Conservation (phyloP, 2,797 vertebrate genomes). For the Tarsius wallacei region DNA sequence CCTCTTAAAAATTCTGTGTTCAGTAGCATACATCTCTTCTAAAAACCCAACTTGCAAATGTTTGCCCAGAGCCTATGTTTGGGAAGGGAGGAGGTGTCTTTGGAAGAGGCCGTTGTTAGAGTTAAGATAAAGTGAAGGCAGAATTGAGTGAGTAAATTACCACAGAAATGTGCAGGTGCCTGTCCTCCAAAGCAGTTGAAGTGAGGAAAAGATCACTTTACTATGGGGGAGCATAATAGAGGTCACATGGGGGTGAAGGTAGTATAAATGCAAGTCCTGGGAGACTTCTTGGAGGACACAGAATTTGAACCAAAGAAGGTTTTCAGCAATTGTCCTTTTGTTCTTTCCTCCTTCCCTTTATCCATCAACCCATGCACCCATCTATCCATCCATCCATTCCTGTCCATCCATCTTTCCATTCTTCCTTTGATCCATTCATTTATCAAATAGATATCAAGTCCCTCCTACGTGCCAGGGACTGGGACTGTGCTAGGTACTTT, state of each 20-base stretch:
- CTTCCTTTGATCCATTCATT: neutral
- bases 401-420: neutral
- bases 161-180: no score
- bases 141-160: neutral
- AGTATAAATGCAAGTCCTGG: neutral
- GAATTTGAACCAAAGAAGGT: neutral
- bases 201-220: neutral
- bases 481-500: neutral
- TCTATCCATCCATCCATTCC: neutral
- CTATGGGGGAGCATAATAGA: neutral
- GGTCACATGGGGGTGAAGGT: neutral
- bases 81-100: neutral
- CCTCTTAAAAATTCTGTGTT: neutral
- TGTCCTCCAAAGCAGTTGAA: neutral
- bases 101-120: neutral
- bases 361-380: neutral
- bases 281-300: conserved; percentile 9
- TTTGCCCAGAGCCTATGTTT: neutral
- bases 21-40: neutral
- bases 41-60: neutral
- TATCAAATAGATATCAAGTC: neutral
- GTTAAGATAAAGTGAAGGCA: neutral
- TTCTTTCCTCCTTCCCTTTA: neutral
- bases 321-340: neutral
- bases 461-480: neutral